These are phyloP conservation scores for Halichondria panicea DNA, from an alignment of 37 sponge, comb jelly and placozoan genomes.

Conservation along the genomic window DNA sequence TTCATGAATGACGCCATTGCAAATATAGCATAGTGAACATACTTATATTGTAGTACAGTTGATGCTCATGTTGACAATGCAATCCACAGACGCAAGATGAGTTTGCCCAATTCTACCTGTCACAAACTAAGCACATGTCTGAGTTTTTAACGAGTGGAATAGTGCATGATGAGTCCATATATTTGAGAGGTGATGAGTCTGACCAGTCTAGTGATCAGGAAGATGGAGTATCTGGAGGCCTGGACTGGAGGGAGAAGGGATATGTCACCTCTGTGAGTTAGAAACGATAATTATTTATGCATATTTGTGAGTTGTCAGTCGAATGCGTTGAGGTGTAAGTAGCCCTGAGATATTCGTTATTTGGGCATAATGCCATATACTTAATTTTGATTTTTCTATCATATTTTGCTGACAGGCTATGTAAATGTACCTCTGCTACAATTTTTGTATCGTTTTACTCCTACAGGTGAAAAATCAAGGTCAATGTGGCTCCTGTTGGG, in stretches of 20 bases:
- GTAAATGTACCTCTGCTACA: background rate
- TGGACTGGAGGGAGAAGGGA: constrained; percentile 69
- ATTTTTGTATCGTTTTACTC: background rate
- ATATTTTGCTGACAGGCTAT: background rate
- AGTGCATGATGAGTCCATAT: background rate
- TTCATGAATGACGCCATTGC: background rate
- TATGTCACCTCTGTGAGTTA: constrained; percentile 50
- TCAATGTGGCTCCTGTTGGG: constrained; percentile 90
- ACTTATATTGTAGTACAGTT: background rate
- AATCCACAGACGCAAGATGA: constrained; percentile 50
- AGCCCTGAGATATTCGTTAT: too few relatives aligned
- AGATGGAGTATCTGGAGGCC: background rate
- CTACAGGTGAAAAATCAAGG: constrained; percentile 89
- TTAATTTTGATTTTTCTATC: too few relatives aligned
- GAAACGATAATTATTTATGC: background rate
- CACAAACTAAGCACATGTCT: constrained; percentile 4
- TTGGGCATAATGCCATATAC: too few relatives aligned
- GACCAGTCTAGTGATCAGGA: background rate
- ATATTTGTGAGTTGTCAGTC: background rate
- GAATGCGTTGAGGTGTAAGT: too few relatives aligned
- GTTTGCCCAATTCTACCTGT: constrained; percentile 50
- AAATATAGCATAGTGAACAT: background rate
- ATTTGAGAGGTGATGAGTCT: background rate
- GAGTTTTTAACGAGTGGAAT: constrained; percentile 16
- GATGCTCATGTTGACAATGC: background rate